Percentiles rank a stretch among this genome's conserved stretches.
These are phyloP conservation scores for Heliconius hortense DNA, from an alignment of 2,888 invertebrate species.

Conservation along the genomic window DNA sequence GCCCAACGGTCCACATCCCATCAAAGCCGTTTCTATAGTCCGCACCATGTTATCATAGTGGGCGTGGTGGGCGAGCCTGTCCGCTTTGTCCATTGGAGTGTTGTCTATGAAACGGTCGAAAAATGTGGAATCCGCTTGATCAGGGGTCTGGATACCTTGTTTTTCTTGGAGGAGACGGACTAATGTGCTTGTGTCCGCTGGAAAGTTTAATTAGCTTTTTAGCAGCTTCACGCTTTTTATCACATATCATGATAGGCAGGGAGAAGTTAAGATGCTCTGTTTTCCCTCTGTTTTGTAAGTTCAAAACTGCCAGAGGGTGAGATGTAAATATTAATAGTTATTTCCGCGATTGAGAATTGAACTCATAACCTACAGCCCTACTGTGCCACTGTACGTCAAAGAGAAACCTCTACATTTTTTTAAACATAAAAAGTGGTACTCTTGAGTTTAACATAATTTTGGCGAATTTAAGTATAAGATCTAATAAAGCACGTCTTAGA, in stretches of 20 bases:
- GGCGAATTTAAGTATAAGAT: too few species aligned
- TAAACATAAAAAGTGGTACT: background rate
- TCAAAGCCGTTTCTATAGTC: constrained; percentile 51
- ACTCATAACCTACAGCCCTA: too few species aligned
- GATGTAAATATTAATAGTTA: too few species aligned
- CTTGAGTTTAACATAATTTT: background rate
- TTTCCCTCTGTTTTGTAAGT: background rate
- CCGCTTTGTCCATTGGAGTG: constrained; percentile 54
- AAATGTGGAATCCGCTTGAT: constrained; percentile 51
- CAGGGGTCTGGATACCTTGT: constrained; percentile 50
- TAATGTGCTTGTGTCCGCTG: constrained; percentile 58
- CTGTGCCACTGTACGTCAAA: too few species aligned
- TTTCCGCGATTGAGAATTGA: too few species aligned
- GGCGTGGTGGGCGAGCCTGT: constrained; percentile 53
- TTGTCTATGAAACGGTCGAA: constrained; percentile 57
- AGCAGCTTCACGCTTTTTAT: background rate
- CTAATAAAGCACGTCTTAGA: background rate
- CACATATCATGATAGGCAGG: background rate
- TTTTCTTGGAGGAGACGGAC: constrained; percentile 59
- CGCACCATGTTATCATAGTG: constrained; percentile 61
- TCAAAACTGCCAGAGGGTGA: background rate
- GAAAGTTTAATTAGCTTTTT: background rate
- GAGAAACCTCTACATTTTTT: background rate
- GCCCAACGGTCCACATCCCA: constrained; percentile 58
- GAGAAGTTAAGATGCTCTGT: background rate